A percentile compares a stretch with the other conserved stretches of the same genome.
These are phyloP conservation scores for Laspeyria flexula DNA, from an alignment of 2,888 invertebrate genomes.

Conservation along the genomic window DNA sequence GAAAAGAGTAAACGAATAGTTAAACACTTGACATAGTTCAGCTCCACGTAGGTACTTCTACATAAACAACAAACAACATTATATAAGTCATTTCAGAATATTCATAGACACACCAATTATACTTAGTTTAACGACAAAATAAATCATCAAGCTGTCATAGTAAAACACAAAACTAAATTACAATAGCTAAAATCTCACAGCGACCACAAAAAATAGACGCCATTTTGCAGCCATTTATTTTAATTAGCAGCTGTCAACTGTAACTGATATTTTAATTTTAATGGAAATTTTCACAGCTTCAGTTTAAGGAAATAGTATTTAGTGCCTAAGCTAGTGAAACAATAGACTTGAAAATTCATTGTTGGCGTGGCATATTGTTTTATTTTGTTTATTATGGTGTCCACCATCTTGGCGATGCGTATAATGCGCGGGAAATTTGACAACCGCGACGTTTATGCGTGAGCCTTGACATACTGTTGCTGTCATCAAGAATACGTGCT, in stretches of 20 bases:
- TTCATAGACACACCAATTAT: neutral
- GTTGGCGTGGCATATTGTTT: constrained; percentile 10
- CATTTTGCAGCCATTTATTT: constrained; percentile 28
- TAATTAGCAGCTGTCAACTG: constrained; percentile 30
- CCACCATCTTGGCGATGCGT: constrained; percentile 14
- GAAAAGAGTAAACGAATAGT: no score
- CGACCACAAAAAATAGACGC: constrained; percentile 12
- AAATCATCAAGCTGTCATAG: constrained; percentile 4
- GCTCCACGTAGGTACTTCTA: no score
- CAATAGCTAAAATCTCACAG: constrained; percentile 9
- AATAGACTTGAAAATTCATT: constrained; percentile 14
- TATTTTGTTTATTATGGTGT: constrained; percentile 3
- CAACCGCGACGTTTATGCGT: constrained; percentile 18
- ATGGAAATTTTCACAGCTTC: constrained; percentile 24
- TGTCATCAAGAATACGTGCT: constrained; percentile 1
- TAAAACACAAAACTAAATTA: constrained; percentile 8
- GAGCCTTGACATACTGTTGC: constrained; percentile 32
- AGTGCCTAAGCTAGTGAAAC: constrained; percentile 1
- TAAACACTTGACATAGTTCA: no score
- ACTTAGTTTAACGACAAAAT: constrained; percentile 1
- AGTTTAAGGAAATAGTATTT: constrained; percentile 9
- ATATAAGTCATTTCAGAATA: no score
- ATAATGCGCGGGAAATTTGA: constrained; percentile 21
- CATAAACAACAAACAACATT: no score
- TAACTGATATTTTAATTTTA: constrained; percentile 22